phyloP scores from a whole-genome alignment of 2,888 invertebrate species.

The Rotaria sp. region DNA sequence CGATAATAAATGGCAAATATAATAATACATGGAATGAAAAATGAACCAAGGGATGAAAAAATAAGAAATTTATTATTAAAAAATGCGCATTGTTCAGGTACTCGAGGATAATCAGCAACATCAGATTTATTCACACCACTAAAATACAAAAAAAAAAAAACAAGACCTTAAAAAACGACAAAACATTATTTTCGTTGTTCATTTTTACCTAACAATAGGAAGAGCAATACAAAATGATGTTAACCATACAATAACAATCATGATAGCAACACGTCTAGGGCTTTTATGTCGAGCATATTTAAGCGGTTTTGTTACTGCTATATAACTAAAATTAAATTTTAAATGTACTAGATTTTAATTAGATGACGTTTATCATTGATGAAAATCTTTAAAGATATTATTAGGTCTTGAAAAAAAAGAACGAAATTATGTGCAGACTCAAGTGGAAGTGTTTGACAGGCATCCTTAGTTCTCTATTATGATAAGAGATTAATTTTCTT shows the following conservation, averaged over 20 bases:
- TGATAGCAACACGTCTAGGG: constrained; percentile 74
- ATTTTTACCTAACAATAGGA: constrained; percentile 88
- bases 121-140: constrained; percentile 42
- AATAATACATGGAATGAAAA: constrained; percentile 86
- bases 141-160: constrained; percentile 59
- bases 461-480: background rate
- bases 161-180: constrained; percentile 60
- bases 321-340: constrained; percentile 66
- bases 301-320: constrained; percentile 95
- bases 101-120: constrained; percentile 40
- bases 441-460: too few relatives aligned
- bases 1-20: constrained; percentile 95
- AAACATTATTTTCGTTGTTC: constrained; percentile 65
- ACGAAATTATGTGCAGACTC: background rate
- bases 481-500: background rate
- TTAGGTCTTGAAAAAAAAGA: background rate
- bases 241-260: constrained; percentile 88
- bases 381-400: background rate
- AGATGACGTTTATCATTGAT: too few relatives aligned
- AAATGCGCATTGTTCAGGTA: constrained; percentile 68
- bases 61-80: constrained; percentile 96
- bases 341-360: too few relatives aligned
- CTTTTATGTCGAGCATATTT: constrained; percentile 97
- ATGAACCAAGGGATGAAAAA: constrained; percentile 91
- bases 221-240: constrained; percentile 88